Evolutionary conservation across 1,140 invertebrate species (phyloP).

Genomic region (Liolophura sinensis): DNA sequence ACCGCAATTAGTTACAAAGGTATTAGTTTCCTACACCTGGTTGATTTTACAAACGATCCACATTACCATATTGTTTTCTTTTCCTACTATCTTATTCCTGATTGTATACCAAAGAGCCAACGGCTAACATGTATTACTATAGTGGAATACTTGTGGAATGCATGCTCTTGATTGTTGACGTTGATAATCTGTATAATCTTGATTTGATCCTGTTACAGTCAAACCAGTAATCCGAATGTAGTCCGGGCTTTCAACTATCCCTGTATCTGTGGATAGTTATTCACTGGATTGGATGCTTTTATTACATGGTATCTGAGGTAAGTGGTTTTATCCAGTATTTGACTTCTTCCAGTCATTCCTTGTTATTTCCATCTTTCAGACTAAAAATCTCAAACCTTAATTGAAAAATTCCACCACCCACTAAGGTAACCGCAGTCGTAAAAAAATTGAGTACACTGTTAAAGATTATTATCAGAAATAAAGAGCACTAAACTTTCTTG

Average conservation of each 20-base stretch:
- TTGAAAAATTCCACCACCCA: too few species aligned
- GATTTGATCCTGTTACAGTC: constrained; percentile 87
- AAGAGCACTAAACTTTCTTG: too few species aligned
- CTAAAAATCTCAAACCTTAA: too few species aligned
- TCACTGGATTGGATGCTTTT: constrained; percentile 97
- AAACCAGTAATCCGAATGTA: constrained; percentile 89
- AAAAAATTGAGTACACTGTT: not conserved
- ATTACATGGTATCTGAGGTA: constrained; percentile 86
- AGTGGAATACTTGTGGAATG: not conserved
- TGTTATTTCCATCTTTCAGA: not conserved
- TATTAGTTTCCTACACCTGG: too few species aligned
- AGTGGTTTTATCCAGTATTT: constrained; percentile 74
- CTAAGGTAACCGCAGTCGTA: too few species aligned
- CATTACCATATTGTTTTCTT: too few species aligned
- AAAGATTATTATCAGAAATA: not conserved
- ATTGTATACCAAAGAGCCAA: too few species aligned
- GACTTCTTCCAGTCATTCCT: not conserved
- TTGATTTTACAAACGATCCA: too few species aligned
- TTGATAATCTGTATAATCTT: constrained; percentile 38
- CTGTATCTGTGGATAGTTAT: constrained; percentile 90
- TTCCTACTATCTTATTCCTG: too few species aligned
- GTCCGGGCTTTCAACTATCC: constrained; percentile 89
- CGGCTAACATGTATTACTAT: too few species aligned
- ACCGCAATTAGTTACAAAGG: too few species aligned
- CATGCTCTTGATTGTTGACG: not conserved